phyloP scores from a whole-genome alignment of 2,113 vertebrate genomes.

The Oryzias javanicus region DNA sequence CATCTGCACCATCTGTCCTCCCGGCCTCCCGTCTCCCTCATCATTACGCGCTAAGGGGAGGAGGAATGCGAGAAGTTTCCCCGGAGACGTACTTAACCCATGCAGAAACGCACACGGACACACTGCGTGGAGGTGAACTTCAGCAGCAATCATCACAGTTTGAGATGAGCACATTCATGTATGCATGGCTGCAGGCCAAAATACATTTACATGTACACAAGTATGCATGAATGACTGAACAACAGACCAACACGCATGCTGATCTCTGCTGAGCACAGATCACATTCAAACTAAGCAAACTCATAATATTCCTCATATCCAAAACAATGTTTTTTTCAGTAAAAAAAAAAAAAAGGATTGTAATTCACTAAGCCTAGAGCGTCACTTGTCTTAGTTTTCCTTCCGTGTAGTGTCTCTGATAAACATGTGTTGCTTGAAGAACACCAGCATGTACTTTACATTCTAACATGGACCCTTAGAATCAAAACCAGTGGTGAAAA shows the following conservation, averaged over 20 bases:
- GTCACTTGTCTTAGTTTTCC: too few relatives aligned
- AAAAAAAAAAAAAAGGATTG: too few relatives aligned
- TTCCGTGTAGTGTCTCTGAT: too few relatives aligned
- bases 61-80: conserved; percentile 6
- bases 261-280: not conserved
- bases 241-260: not conserved
- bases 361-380: too few relatives aligned
- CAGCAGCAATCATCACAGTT: conserved; percentile 1
- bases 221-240: conserved; percentile 29
- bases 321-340: too few relatives aligned
- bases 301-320: too few relatives aligned
- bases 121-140: not conserved
- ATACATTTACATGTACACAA: conserved; percentile 41
- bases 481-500: too few relatives aligned
- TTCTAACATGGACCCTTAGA: too few relatives aligned
- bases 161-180: conserved; percentile 28
- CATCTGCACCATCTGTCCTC: not conserved
- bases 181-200: conserved; percentile 34
- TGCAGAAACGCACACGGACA: not conserved
- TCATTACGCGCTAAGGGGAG: conserved; percentile 4
- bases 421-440: too few relatives aligned
- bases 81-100: conserved; percentile 20
- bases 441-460: too few relatives aligned
- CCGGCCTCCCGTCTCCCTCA: conserved; percentile 12
- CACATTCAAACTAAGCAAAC: too few relatives aligned